Evolutionary conservation across 2,888 invertebrate species (phyloP), one percentile per base, ranked within the genome.

Genomic region (Heliconius cydno): DNA sequence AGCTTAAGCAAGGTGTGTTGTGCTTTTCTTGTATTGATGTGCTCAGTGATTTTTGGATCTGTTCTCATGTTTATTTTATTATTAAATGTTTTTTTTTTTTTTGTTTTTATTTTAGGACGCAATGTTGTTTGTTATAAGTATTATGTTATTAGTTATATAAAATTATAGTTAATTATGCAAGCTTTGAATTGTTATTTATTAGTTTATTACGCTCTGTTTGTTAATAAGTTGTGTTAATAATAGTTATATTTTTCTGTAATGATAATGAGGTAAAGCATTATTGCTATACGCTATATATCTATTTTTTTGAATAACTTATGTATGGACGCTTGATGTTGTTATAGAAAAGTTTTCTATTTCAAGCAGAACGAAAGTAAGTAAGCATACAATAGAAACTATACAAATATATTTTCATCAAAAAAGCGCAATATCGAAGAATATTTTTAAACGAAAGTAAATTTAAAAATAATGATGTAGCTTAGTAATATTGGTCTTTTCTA

Each of bases 1-100:
- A 88, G 86, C 89, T 88, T 81, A 90, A 90, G 86, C 89, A 90
- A 94, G 91, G 93, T 93, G 86, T 86, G 76, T 76, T 86, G 70
- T 76, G 76, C 70, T 79, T 79, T 76, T 75, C 25, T 41, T 68
- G 38, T 68, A n/a, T 30, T 3, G 30, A n/a, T 7, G 63, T 63
- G 74, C 41, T 41, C n/a, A 65, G 63, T 75, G 60, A 75, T 4
- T 28, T 41, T 65, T 41, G 34, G 63, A 38, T 25, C 15, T 67
- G 12, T 38, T 4, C 15, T 19, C 2, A 7, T 2, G 1, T n/a
- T 25, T 38, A n/a, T 68, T 41, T 6, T 13, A 25, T 38, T n/a
- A 15, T 65, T 68, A 1, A 25, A 67, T 19, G 7, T 30, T 66
- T 7, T 66, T 19, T 68, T 34, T 12, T 38, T 22, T 34, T 34